Percentiles rank a stretch among this genome's conserved stretches.
Evolutionary conservation across 2,797 vertebrate species (phyloP).

Genomic region (Tinamus major): DNA sequence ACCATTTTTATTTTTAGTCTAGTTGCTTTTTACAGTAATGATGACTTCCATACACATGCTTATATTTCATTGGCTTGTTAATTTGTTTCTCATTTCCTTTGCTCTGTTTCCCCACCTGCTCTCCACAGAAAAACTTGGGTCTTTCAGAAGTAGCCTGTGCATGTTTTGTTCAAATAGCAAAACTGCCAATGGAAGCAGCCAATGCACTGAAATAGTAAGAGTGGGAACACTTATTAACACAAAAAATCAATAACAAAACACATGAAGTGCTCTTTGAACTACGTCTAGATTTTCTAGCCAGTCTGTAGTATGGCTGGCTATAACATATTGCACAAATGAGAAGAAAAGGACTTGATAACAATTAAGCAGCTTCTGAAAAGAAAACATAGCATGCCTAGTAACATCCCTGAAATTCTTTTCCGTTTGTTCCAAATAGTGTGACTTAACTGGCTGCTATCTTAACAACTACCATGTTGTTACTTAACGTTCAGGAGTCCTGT

Average conservation of each 20-base stretch:
- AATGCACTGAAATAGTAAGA: background rate
- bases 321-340: background rate
- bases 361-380: background rate
- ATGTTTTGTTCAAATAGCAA: background rate
- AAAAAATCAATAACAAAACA: background rate
- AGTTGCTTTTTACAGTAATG: background rate
- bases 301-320: background rate
- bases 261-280: too few species aligned
- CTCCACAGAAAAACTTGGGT: background rate
- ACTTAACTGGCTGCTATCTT: background rate
- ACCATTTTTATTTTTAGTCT: background rate
- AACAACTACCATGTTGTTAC: background rate
- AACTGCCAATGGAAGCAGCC: background rate
- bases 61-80: background rate
- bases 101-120: background rate
- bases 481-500: too few species aligned
- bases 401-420: background rate
- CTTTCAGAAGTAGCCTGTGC: background rate
- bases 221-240: background rate
- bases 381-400: background rate
- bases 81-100: background rate
- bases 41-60: background rate
- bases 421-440: background rate
- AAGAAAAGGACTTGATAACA: background rate
- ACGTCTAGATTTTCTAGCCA: too few species aligned